Conservation (phyloP, 2,888 invertebrate species). For the Hoplodrina ambigua region DNA sequence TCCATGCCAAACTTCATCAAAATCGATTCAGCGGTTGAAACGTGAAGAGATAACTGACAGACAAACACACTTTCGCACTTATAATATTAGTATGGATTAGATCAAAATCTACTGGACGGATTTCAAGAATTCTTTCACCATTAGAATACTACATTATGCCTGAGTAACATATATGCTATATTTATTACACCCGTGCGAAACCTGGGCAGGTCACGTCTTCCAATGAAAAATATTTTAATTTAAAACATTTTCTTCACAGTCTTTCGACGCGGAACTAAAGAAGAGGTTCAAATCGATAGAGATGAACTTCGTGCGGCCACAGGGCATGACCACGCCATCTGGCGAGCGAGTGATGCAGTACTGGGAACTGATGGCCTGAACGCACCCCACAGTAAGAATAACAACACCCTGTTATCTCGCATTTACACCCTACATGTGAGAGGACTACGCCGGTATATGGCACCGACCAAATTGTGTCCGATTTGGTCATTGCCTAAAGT, state of each 20-base stretch:
- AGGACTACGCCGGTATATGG: slow-evolving; percentile 30
- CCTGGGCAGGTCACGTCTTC: too few relatives aligned
- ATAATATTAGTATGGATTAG: too few relatives aligned
- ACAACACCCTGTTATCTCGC: slow-evolving; percentile 43
- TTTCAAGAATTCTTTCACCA: too few relatives aligned
- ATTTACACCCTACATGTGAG: slow-evolving; percentile 53
- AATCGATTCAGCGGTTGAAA: too few relatives aligned
- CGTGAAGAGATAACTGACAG: too few relatives aligned
- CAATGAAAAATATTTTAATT: not conserved
- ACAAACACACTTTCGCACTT: too few relatives aligned
- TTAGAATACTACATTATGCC: too few relatives aligned
- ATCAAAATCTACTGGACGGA: too few relatives aligned
- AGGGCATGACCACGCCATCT: slow-evolving; percentile 90
- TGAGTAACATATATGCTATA: too few relatives aligned
- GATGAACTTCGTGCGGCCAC: slow-evolving; percentile 94
- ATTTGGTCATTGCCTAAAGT: slow-evolving; percentile 31
- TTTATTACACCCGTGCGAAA: too few relatives aligned
- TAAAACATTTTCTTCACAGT: slow-evolving; percentile 78
- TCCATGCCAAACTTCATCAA: too few relatives aligned
- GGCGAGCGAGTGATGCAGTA: slow-evolving; percentile 92
- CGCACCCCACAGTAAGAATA: slow-evolving; percentile 28
- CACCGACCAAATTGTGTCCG: slow-evolving; percentile 17
- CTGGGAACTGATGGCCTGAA: slow-evolving; percentile 90
- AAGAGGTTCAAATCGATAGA: slow-evolving; percentile 94
- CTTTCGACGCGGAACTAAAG: slow-evolving; percentile 94